Conservation (phyloP, 2,113 vertebrate genomes). For the Nipponia nippon region DNA sequence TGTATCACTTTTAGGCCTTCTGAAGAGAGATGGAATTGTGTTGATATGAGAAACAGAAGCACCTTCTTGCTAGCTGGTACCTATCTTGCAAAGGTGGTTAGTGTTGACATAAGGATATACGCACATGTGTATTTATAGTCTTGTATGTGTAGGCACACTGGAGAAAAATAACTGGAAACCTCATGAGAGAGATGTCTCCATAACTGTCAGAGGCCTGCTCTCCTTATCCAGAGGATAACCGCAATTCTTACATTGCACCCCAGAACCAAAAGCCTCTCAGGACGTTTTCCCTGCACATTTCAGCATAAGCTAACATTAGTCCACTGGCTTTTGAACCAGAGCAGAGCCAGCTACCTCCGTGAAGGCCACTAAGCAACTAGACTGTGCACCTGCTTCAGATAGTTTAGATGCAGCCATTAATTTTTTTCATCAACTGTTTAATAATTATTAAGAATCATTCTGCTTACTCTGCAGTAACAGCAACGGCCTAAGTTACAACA, state of each 20-base stretch:
- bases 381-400: background rate
- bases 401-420: background rate
- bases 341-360: background rate
- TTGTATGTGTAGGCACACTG: background rate
- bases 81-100: background rate
- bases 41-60: background rate
- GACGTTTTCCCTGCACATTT: background rate
- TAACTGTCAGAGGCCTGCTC: background rate
- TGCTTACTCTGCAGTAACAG: background rate
- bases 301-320: background rate
- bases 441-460: conserved; percentile 25
- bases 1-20: background rate
- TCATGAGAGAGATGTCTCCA: background rate
- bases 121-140: background rate
- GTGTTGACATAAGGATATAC: background rate
- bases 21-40: background rate
- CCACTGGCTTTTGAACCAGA: background rate
- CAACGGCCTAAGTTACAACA: background rate
- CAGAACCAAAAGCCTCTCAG: background rate
- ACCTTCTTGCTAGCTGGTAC: background rate
- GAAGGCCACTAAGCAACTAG: background rate
- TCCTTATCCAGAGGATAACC: background rate
- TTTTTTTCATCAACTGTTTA: background rate
- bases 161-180: background rate
- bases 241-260: background rate